These are phyloP conservation scores for Dallia pectoralis DNA, from an alignment of 2,797 vertebrate genomes.

Conservation along the genomic window DNA sequence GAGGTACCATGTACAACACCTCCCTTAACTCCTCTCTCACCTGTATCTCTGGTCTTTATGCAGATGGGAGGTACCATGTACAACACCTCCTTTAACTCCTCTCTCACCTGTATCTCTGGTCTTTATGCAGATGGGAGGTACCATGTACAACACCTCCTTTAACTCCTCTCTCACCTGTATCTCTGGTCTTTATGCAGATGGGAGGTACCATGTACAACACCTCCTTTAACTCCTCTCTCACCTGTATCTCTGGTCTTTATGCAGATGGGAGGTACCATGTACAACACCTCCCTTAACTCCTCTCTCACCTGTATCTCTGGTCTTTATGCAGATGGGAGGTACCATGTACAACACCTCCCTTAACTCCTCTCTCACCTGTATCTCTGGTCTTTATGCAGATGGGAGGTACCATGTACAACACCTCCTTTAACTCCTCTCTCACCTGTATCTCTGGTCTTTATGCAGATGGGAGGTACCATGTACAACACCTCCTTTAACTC, in stretches of 20 bases:
- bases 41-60: too few species aligned
- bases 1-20: not conserved
- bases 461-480: slow-evolving; percentile 91
- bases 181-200: too few species aligned
- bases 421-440: not conserved
- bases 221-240: not conserved
- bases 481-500: slow-evolving; percentile 79
- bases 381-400: slow-evolving; percentile 67
- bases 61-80: slow-evolving; percentile 95
- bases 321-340: too few species aligned
- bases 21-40: not conserved
- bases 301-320: not conserved
- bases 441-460: not conserved
- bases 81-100: slow-evolving; percentile 44
- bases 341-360: not conserved
- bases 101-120: not conserved
- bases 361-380: not conserved
- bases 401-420: slow-evolving; percentile 90
- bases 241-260: too few species aligned
- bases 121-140: slow-evolving; percentile 82
- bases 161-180: slow-evolving; percentile 5
- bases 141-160: slow-evolving; percentile 88
- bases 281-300: not conserved
- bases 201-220: not conserved
- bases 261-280: too few species aligned